These are phyloP conservation scores for Aplodontia rufa DNA, from an alignment of 2,113 vertebrate species.

Conservation along the genomic window DNA sequence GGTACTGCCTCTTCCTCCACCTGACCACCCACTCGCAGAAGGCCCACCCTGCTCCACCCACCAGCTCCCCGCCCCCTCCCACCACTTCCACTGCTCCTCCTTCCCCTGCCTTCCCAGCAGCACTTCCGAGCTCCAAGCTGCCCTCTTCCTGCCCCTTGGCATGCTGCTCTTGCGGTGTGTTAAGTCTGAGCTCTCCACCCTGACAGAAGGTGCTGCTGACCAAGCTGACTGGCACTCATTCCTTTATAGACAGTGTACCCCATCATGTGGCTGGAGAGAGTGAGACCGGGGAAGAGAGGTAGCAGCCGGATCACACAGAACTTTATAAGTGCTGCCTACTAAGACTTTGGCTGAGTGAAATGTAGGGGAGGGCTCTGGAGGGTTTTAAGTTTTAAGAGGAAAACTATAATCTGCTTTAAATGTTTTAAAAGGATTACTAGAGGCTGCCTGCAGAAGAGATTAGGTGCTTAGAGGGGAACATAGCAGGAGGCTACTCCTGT, in stretches of 20 bases:
- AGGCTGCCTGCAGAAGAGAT: not conserved
- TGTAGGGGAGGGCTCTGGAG: not conserved
- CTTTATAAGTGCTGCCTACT: not conserved
- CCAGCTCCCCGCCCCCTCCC: accelerated
- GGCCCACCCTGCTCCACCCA: too few species aligned
- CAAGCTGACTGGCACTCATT: not conserved
- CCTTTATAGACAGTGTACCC: not conserved
- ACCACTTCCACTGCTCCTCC: accelerated
- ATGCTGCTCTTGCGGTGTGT: not conserved
- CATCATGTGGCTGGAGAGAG: not conserved
- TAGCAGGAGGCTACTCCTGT: accelerated
- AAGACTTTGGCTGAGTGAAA: not conserved
- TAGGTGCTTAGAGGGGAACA: not conserved
- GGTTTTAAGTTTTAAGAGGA: not conserved
- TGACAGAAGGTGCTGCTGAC: not conserved
- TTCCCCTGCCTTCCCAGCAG: not conserved
- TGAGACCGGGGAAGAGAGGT: not conserved
- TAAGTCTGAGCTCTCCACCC: not conserved
- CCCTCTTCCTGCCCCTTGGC: too few species aligned
- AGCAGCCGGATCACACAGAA: accelerated
- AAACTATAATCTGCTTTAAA: not conserved
- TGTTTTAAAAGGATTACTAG: not conserved
- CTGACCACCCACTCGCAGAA: accelerated
- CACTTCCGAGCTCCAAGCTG: not conserved
- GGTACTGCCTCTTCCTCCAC: not conserved